Evolutionary conservation across 2,888 invertebrate species (phyloP), one percentile per base, ranked within the genome.

Genomic region (Ariolimax columbianus): DNA sequence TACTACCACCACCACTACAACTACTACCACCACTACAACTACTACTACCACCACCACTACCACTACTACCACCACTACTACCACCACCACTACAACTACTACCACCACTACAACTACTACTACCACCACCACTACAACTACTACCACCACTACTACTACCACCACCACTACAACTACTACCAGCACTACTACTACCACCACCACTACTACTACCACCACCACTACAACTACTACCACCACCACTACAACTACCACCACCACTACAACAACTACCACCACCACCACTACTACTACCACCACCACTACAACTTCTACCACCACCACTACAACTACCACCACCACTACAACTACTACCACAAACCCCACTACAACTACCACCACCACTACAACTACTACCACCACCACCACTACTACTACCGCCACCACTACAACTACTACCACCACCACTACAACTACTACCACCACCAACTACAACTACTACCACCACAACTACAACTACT

Each of bases 121-220:
- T 40, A 77, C 43, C 7, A 77, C 77, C 30, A 77, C 43, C 30
- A 77, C 77, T 26, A 77, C 77, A 7, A 77, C 77, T 40, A 77
- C 43, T 47, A 77, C 43, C 30, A 77, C 43, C 47, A 77, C 43
- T 40, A 77, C 43, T 77, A 77, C 43, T 40, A 77, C 43, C 30
- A 77, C 43, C 30, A 77, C 43, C 30, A 77, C 43, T 40, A 77
- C 43, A 17, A 77, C 77, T 40, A 77, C 43, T 26, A 77, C 77
- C 30, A 77, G 9, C 30, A 77, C 43, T 40, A 77, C 43, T 40
- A 77, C 77, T 40, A 77, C 43, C 30, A 77, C 77, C 30, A 77
- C 77, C 30, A 77, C 77, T 40, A 77, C 77, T 40, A 77, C 43
- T 40, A 77, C 43, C 30, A 77, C 43, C 30, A 77, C 43, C 30